A percentile compares a stretch with the other conserved stretches of the same genome.
These are phyloP conservation scores for Phasianus colchicus DNA, from an alignment of 2,113 vertebrate genomes.

Conservation along the genomic window DNA sequence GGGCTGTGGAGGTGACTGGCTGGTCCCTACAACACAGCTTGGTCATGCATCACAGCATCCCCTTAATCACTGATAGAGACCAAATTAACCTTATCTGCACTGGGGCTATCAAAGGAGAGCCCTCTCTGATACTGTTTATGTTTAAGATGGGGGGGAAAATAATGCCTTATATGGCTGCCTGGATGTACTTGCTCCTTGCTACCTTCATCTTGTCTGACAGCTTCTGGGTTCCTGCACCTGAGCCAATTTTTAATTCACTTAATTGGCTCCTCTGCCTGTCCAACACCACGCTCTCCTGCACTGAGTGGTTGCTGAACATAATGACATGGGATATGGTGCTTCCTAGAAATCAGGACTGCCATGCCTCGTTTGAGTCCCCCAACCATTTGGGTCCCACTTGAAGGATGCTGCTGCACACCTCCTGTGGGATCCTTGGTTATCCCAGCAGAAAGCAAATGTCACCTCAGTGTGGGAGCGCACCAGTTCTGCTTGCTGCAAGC, in stretches of 20 bases:
- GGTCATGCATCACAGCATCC: fast-evolving
- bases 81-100: not conserved
- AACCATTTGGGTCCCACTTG: fast-evolving
- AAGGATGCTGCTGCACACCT: not conserved
- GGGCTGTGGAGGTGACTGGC: not conserved
- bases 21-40: fast-evolving
- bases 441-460: not conserved
- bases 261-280: conserved; percentile 47
- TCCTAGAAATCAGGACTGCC: not conserved
- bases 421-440: not conserved
- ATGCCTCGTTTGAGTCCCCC: not conserved
- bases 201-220: conserved; percentile 1
- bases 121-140: not conserved
- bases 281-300: conserved; percentile 2
- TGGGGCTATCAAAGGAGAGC: not conserved
- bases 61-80: fast-evolving
- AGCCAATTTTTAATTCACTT: conserved; percentile 67
- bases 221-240: not conserved
- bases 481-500: too few relatives aligned
- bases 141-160: not conserved
- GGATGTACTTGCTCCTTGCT: not conserved
- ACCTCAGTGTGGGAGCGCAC: fast-evolving
- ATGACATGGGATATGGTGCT: conserved; percentile 39
- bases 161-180: not conserved
- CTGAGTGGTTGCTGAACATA: conserved; percentile 35